These are phyloP conservation scores for Acrobasis repandana DNA, from an alignment of 2,888 invertebrate genomes.

Conservation along the genomic window DNA sequence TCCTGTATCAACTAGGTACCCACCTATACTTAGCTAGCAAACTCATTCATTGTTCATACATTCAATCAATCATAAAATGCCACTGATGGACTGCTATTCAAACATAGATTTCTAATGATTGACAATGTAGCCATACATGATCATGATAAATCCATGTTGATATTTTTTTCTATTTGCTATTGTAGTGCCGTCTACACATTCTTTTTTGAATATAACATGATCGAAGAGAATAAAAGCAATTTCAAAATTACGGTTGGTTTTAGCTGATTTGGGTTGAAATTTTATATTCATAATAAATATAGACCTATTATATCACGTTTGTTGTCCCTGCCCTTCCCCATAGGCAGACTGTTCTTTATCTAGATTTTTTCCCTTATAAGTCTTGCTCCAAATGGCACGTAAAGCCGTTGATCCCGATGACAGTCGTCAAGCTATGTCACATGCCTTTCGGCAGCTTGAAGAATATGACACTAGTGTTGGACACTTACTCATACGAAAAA, in stretches of 20 bases:
- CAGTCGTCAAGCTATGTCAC: too few species aligned
- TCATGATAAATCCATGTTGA: conserved; percentile 14
- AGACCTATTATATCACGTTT: too few species aligned
- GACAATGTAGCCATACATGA: conserved; percentile 15
- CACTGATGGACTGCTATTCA: conserved; percentile 10
- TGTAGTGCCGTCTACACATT: background rate
- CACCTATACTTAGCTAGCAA: background rate
- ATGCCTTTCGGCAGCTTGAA: too few species aligned
- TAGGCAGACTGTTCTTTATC: too few species aligned
- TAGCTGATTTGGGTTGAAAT: background rate
- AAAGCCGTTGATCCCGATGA: too few species aligned
- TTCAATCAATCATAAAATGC: conserved; percentile 18
- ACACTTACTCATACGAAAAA: too few species aligned
- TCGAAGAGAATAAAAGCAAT: conserved; percentile 19
- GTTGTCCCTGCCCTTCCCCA: too few species aligned
- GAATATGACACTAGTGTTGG: too few species aligned
- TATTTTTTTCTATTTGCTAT: conserved; percentile 12
- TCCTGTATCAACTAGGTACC: background rate
- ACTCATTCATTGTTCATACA: conserved; percentile 9
- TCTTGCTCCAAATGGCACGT: too few species aligned
- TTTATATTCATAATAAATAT: background rate
- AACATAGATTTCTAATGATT: conserved; percentile 13
- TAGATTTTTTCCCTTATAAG: too few species aligned
- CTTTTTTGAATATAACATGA: conserved; percentile 22
- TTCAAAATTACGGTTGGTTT: background rate